Percentiles rank a stretch among this genome's conserved stretches.
phyloP scores from a whole-genome alignment of 37 sponge, comb jelly and placozoan species.

The Petrosia ficiformis region DNA sequence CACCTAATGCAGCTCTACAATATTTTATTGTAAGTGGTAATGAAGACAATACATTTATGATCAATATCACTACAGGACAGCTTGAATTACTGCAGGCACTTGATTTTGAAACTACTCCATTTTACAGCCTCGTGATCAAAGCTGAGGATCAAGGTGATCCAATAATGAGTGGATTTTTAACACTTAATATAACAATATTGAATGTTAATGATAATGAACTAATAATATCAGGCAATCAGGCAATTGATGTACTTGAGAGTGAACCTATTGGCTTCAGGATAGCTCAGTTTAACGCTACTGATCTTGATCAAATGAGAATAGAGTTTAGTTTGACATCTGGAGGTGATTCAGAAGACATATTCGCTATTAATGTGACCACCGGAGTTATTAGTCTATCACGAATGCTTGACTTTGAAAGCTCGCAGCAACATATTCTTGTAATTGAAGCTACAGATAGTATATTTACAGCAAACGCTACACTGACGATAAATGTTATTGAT shows the following conservation, averaged over 20 bases:
- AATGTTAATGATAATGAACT: slow-evolving; percentile 82
- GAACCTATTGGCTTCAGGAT: slow-evolving; percentile 16
- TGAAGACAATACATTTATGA: slow-evolving; percentile 4
- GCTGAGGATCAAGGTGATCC: slow-evolving; percentile 51
- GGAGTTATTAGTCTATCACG: slow-evolving; percentile 52
- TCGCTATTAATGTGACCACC: slow-evolving; percentile 40
- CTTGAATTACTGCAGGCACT: background rate
- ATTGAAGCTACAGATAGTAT: slow-evolving; percentile 54
- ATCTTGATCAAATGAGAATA: slow-evolving; percentile 34
- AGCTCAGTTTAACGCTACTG: slow-evolving; percentile 27
- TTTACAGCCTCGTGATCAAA: slow-evolving; percentile 22
- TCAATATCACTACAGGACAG: slow-evolving; percentile 11
- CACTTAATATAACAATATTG: slow-evolving; percentile 34
- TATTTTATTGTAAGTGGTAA: slow-evolving; percentile 28
- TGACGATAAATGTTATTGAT: slow-evolving; percentile 64
- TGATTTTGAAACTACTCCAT: slow-evolving; percentile 34
- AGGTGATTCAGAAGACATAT: slow-evolving; percentile 27
- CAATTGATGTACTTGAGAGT: slow-evolving; percentile 44
- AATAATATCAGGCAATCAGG: slow-evolving; percentile 18
- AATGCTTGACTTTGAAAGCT: slow-evolving; percentile 67
- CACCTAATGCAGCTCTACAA: slow-evolving; percentile 39
- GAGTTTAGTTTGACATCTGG: slow-evolving; percentile 19
- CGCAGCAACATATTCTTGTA: slow-evolving; percentile 25
- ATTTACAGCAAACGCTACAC: background rate
- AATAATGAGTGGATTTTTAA: slow-evolving; percentile 19